A percentile compares a stretch with the other conserved stretches of the same genome.
phyloP scores from a whole-genome alignment of 1,140 invertebrate species.

The Lanistes nyassanus region DNA sequence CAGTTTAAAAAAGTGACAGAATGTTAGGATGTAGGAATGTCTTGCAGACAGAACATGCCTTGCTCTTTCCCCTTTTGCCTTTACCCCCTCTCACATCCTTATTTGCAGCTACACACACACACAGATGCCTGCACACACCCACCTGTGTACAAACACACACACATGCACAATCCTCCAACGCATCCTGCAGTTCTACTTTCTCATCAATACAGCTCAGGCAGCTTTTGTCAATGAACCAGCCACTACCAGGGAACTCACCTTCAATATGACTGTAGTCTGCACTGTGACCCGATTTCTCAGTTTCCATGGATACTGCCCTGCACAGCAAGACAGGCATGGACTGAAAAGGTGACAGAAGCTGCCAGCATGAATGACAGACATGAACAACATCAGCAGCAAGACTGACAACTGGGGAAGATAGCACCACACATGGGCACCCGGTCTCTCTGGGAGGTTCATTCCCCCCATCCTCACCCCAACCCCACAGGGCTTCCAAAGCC shows the following conservation, averaged over 20 bases:
- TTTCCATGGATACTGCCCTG: conserved; percentile 58
- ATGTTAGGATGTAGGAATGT: background rate
- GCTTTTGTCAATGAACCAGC: background rate
- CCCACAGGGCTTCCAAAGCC: too few species aligned
- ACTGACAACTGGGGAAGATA: background rate
- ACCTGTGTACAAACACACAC: background rate
- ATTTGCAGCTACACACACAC: conserved; percentile 8
- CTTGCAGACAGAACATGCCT: background rate
- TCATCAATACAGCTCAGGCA: background rate
- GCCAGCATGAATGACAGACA: conserved; percentile 36
- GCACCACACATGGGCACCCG: too few species aligned
- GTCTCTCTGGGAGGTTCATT: too few species aligned
- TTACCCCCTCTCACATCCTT: background rate
- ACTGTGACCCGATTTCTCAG: conserved; percentile 58
- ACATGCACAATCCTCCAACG: background rate
- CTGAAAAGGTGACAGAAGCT: conserved; percentile 41
- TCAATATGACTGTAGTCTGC: conserved; percentile 63
- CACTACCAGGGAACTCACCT: conserved; percentile 47
- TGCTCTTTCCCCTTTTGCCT: background rate
- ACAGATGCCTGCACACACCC: background rate
- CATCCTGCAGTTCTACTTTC: too few species aligned
- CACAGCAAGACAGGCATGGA: conserved; percentile 46
- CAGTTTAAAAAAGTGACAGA: background rate
- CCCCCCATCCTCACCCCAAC: too few species aligned
- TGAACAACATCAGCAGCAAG: background rate